These are phyloP conservation scores for Malacoctenus gilli DNA, from an alignment of 2,797 vertebrate species.

Conservation along the genomic window DNA sequence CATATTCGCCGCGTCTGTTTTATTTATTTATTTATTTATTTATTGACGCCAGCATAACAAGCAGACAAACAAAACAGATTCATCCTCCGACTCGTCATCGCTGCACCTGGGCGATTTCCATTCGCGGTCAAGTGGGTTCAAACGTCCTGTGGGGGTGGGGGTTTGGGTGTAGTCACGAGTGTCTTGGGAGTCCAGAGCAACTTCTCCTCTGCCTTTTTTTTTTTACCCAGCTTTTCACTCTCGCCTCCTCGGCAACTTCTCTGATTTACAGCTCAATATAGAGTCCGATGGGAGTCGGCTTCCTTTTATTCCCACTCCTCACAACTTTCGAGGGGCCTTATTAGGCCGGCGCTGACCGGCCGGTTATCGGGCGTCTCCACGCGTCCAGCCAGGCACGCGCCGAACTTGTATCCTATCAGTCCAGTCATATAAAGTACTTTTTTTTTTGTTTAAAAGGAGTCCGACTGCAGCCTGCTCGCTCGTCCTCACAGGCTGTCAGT, in stretches of 20 bases:
- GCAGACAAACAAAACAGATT: neutral
- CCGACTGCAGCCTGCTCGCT: constrained; percentile 24
- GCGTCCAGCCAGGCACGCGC: constrained; percentile 41
- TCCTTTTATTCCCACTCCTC: constrained; percentile 36
- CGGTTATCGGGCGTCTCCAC: constrained; percentile 70
- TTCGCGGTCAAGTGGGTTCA: neutral
- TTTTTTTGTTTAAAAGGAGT: no score
- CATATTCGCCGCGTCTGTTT: constrained; percentile 35
- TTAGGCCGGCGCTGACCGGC: constrained; percentile 56
- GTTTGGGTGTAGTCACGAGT: no score
- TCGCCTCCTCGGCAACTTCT: constrained; percentile 40
- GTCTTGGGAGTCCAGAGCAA: no score
- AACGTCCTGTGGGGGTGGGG: no score
- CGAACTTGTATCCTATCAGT: constrained; percentile 54
- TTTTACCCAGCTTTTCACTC: constrained; percentile 18
- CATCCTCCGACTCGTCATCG: neutral
- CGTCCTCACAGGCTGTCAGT: constrained; percentile 46
- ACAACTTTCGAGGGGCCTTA: constrained; percentile 30
- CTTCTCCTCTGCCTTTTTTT: no score
- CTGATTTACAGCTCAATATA: constrained; percentile 57
- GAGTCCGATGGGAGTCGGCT: constrained; percentile 43
- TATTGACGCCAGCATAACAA: constrained; percentile 41
- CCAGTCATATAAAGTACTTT: constrained; percentile 51
- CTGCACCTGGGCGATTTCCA: neutral
- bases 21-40: no score